Evolutionary conservation across 2,888 invertebrate species (phyloP).

Genomic region (Meteorus colon): DNA sequence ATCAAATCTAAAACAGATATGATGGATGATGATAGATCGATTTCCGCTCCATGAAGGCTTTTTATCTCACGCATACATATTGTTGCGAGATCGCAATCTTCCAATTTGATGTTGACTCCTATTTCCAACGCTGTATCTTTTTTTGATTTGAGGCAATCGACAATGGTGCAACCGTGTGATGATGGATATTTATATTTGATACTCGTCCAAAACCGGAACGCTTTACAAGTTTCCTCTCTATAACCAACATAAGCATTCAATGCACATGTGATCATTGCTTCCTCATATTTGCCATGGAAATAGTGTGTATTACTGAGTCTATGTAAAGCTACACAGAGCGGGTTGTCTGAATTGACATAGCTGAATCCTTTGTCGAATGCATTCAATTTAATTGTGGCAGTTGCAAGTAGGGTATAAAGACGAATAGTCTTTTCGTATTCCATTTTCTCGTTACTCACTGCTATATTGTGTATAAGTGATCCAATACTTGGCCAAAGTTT

Average conservation of each 20-base stretch:
- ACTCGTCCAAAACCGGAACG: constrained; percentile 63
- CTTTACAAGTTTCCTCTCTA: constrained; percentile 56
- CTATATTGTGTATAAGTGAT: constrained; percentile 60
- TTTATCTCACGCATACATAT: constrained; percentile 62
- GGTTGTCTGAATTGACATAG: constrained; percentile 52
- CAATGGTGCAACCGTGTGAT: constrained; percentile 48
- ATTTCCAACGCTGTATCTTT: constrained; percentile 51
- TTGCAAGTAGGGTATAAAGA: constrained; percentile 56
- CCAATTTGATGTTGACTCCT: constrained; percentile 54
- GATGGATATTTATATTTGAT: constrained; percentile 58
- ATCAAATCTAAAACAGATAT: constrained; percentile 57
- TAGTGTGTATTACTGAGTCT: constrained; percentile 57
- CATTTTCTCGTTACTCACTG: constrained; percentile 51
- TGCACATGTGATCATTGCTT: constrained; percentile 62
- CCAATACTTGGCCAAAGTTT: constrained; percentile 59
- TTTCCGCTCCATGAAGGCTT: constrained; percentile 52
- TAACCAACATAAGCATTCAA: constrained; percentile 61
- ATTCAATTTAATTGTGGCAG: constrained; percentile 54
- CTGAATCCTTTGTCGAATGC: constrained; percentile 48
- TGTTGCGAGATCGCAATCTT: constrained; percentile 57
- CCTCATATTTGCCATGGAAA: constrained; percentile 54
- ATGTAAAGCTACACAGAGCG: constrained; percentile 51
- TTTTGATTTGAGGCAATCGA: constrained; percentile 59
- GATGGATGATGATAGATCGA: constrained; percentile 58
- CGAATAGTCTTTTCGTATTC: constrained; percentile 53